These are phyloP conservation scores for Zaprionus taronus DNA, from an alignment of 1,140 invertebrate genomes.

Conservation along the genomic window DNA sequence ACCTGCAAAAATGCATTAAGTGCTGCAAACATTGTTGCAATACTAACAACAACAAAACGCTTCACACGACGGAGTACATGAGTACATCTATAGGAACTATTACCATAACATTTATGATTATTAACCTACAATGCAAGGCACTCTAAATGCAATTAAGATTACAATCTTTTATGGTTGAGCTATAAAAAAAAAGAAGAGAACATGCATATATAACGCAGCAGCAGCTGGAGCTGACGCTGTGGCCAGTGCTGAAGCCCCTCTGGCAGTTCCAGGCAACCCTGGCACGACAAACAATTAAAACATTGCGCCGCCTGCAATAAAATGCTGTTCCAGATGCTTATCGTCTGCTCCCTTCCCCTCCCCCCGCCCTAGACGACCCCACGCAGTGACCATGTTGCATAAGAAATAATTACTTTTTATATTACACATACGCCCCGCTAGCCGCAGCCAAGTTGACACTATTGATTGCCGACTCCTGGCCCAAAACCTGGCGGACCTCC, in stretches of 20 bases:
- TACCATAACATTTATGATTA: slow-evolving; percentile 83
- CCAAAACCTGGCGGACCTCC: neutral
- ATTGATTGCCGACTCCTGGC: slow-evolving; percentile 65
- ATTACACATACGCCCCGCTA: slow-evolving; percentile 72
- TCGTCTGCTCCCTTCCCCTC: slow-evolving; percentile 19
- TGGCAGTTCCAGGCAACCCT: slow-evolving; percentile 47
- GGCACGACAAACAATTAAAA: slow-evolving; percentile 79
- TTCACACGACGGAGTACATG: slow-evolving; percentile 44
- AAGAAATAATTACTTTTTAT: slow-evolving; percentile 82
- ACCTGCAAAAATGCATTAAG: slow-evolving; percentile 47
- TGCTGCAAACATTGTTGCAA: slow-evolving; percentile 55
- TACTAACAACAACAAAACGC: slow-evolving; percentile 45
- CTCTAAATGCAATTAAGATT: slow-evolving; percentile 83
- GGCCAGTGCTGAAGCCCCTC: neutral
- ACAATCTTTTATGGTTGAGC: slow-evolving; percentile 74
- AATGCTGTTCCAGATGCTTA: slow-evolving; percentile 80
- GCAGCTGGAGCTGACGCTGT: slow-evolving; percentile 13
- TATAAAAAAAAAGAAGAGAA: slow-evolving; percentile 49
- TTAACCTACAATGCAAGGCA: slow-evolving; percentile 82
- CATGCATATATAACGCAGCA: neutral
- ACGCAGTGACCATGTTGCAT: slow-evolving; percentile 66
- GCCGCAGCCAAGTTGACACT: slow-evolving; percentile 53
- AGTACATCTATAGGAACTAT: slow-evolving; percentile 62
- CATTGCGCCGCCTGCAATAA: slow-evolving; percentile 74
- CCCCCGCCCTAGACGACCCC: neutral